Base-by-base conservation (phyloP, 2,113 vertebrate genomes). In the Dicrurus megarhynchus region DNA sequence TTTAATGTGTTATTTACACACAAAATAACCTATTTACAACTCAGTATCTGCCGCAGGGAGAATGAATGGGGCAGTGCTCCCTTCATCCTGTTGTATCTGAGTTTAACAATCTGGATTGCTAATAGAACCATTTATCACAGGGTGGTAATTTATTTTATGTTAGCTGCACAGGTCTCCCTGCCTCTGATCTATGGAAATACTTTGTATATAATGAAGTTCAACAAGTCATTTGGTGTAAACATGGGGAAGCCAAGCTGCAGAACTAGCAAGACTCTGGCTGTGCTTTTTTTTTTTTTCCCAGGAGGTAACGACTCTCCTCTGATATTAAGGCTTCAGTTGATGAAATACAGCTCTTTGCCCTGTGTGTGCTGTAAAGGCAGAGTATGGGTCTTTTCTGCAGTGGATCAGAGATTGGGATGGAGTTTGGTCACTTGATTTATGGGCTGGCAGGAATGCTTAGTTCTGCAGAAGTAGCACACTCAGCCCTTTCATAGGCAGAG, bases 1-100 rank as follows among this genome's bases (percentile, higher is more conserved):
- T 99, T 99, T 99, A 99, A 99, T 99, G 99, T 98, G 99, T 99
- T 99, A 99, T 99, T 99, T 99, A 99, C 99, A 99, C 99, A 99
- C 98, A 98, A 98, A 99, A 99, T 98, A 98, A 98, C 98, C 99
- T 99, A 98, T 99, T 99, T 99, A 99, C 98, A 98, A 98, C 98
- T 96, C 97, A 61, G 98, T 96, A 86, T 96, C 98, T 94, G 97
- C 98, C 93, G 79, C 93, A 93, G 97, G 98, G 98, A 98, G 98
- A 98, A 99, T 98, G 98, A 98, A 99, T 98, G 98, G 98, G 98
- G 97, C 97, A 97, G 98, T 50, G 97, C 97, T 97, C 97, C 96
- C 98, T 98, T 98, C 98, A 97, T 98, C 98, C 98, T 98, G 98
- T 98, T 99, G 97, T 99, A 99, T 99, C 99, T 98, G 98, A 98